Base-by-base conservation (phyloP, 2,797 vertebrate species). In the Nyctalus aviator region DNA sequence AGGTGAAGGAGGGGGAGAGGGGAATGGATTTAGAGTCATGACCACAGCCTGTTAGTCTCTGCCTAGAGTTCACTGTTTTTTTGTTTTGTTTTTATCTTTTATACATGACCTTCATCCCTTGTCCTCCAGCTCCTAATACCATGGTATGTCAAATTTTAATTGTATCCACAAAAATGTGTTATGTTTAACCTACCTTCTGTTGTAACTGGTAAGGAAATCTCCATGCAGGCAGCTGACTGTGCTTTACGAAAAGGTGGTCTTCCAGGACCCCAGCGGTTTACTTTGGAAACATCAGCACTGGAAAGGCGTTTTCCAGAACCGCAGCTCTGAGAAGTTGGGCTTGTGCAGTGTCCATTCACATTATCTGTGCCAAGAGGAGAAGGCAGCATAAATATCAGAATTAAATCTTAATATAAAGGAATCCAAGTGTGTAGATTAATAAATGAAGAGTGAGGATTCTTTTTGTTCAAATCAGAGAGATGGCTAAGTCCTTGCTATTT, bases 201-300 rank as follows among this genome's bases (percentile, higher is more conserved):
- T 98, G 99, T 98, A 98, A 99, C 98, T 97, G 99, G 99, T 98
- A 99, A 99, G 98, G 99, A 99, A 98, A 99, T 99, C 98, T 99
- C 99, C 99, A 99, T 99, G 99, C 99, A 99, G 98, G 99, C 99
- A 95, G 99, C 99, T 90, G 99, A 99, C 98, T 99, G 99, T 84
- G 99, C 99, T 99, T 99, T 99, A 98, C 99, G 98, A 98, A 99
- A 99, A 93, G 99, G 99, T 84, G 99, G 99, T 98, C 99, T 99
- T 97, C 99, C 99, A 4, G 99, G 99, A 96, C 99, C 99, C 91
- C 99, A 99, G 96, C 99, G 99, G 97, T 99, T 99, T 97, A 99
- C 98, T 98, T 99, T 99, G 72, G 99, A 98, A 97, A 99, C 99
- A 73, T 99, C 99, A 1, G 99, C 98, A 90, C 98, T 99, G 93